A percentile compares a stretch with the other conserved stretches of the same genome.
Evolutionary conservation across 2,888 invertebrate genomes (phyloP).

Genomic region (Phlogophora meticulosa): DNA sequence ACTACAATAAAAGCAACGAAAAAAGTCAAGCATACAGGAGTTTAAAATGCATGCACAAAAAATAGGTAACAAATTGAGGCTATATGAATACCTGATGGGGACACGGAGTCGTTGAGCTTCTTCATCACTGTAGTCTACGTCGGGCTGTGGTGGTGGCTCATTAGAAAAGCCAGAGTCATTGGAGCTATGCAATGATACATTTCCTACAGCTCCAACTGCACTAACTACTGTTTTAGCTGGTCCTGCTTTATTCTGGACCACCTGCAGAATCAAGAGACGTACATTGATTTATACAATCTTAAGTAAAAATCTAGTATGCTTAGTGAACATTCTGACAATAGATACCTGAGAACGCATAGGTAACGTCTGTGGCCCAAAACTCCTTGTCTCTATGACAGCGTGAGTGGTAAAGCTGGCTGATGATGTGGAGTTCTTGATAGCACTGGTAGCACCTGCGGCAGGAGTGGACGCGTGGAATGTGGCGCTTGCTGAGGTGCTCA

Average conservation of each 20-base stretch:
- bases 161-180: constrained; percentile 98
- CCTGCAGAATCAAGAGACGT: constrained; percentile 68
- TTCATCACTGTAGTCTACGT: constrained; percentile 97
- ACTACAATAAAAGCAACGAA: constrained; percentile 74
- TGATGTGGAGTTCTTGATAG: constrained; percentile 91
- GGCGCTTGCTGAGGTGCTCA: constrained; percentile 92
- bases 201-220: constrained; percentile 91
- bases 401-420: constrained; percentile 91
- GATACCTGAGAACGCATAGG: constrained; percentile 88
- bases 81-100: constrained; percentile 91
- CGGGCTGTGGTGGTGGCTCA: constrained; percentile 96
- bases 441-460: constrained; percentile 78
- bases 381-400: constrained; percentile 87
- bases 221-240: constrained; percentile 87
- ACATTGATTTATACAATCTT: not conserved
- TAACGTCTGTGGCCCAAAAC: constrained; percentile 88
- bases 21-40: constrained; percentile 70
- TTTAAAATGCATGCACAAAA: constrained; percentile 28
- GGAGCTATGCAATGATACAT: constrained; percentile 96
- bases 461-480: constrained; percentile 88
- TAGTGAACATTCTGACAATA: not conserved
- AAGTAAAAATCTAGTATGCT: not conserved
- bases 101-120: constrained; percentile 93
- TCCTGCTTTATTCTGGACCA: constrained; percentile 86
- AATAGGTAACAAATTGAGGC: not conserved